Evolutionary conservation across 2,888 invertebrate species (phyloP).

Genomic region (Sphaerophoria rueppellii): DNA sequence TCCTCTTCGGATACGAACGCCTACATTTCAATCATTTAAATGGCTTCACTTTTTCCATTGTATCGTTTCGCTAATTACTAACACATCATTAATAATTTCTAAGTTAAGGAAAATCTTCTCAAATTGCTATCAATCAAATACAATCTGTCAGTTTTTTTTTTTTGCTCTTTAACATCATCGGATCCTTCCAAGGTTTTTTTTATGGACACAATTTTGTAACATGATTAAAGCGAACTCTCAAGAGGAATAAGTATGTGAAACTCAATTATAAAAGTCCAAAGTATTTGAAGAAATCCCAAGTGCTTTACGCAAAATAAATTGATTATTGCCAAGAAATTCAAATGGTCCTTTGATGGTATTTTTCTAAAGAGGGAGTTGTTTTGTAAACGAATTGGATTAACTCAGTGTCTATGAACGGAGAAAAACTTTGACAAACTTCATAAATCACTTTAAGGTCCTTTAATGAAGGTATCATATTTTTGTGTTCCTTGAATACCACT

Average conservation of each 20-base stretch:
- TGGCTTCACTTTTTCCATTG: not conserved
- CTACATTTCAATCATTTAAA: not conserved
- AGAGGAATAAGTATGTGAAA: not conserved
- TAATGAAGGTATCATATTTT: too few species aligned
- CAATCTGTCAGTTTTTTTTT: not conserved
- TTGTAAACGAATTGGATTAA: too few species aligned
- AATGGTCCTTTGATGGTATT: too few species aligned
- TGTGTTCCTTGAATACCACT: too few species aligned
- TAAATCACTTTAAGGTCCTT: too few species aligned
- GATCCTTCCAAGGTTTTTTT: not conserved
- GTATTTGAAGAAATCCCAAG: too few species aligned
- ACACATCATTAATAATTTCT: conserved; percentile 28
- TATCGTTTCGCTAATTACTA: conserved; percentile 2
- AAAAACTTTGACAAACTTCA: too few species aligned
- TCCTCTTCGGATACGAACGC: not conserved
- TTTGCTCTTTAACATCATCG: not conserved
- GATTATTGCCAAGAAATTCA: too few species aligned
- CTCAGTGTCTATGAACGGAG: too few species aligned
- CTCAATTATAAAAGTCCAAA: too few species aligned
- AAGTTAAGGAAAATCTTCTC: conserved; percentile 5
- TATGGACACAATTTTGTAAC: conserved; percentile 7
- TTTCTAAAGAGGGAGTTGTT: too few species aligned
- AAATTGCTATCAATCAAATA: conserved; percentile 17
- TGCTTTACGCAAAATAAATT: too few species aligned
- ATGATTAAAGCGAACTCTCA: conserved; percentile 2